Percentiles rank a stretch among this genome's conserved stretches.
These are phyloP conservation scores for Pterostichus madidus DNA, from an alignment of 2,888 invertebrate genomes.

Conservation along the genomic window DNA sequence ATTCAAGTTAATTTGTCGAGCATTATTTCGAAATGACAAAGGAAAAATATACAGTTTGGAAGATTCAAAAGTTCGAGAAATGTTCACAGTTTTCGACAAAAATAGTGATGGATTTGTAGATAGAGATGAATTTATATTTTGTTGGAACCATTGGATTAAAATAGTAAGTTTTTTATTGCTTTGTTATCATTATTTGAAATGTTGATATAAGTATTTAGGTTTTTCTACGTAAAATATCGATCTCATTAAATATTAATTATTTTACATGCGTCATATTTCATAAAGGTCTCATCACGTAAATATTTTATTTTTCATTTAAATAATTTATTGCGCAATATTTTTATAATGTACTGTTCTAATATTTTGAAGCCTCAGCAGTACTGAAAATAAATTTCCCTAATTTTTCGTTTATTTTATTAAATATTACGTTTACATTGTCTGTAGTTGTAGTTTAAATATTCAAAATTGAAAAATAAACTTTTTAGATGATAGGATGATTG, in stretches of 20 bases:
- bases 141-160: slow-evolving; percentile 96
- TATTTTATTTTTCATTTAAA: background rate
- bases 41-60: slow-evolving; percentile 90
- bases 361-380: no score
- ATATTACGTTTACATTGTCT: no score
- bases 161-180: slow-evolving; percentile 80
- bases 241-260: slow-evolving; percentile 13
- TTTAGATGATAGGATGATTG: background rate
- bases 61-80: slow-evolving; percentile 84
- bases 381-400: no score
- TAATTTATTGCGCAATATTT: no score
- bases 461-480: no score
- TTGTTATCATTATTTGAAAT: no score
- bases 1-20: slow-evolving; percentile 90
- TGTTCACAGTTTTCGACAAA: slow-evolving; percentile 90
- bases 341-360: no score
- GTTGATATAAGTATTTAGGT: background rate
- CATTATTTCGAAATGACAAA: slow-evolving; percentile 91
- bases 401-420: no score
- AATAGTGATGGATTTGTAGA: slow-evolving; percentile 89
- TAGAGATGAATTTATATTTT: slow-evolving; percentile 90
- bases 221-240: slow-evolving; percentile 4
- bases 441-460: no score
- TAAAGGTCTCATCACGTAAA: background rate
- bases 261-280: background rate